A percentile compares a stretch with the other conserved stretches of the same genome.
phyloP scores from a whole-genome alignment of 2,113 vertebrate species.

The Lophius piscatorius region DNA sequence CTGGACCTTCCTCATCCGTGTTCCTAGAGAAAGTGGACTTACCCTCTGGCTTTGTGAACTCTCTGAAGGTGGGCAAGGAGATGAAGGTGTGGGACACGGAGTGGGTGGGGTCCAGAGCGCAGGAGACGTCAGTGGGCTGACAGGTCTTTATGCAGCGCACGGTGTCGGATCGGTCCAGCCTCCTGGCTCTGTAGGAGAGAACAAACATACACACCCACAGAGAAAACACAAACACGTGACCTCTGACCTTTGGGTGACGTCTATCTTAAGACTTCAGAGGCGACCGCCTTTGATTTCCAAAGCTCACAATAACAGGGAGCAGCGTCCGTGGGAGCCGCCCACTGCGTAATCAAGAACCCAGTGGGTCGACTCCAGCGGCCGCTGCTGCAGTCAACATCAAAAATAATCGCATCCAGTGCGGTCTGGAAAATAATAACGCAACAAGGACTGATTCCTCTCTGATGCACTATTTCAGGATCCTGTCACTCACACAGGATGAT shows the following conservation, averaged over 20 bases:
- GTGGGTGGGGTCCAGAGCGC: conserved; percentile 86
- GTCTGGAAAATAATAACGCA: conserved; percentile 66
- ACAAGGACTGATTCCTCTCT: conserved; percentile 64
- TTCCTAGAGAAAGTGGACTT: conserved; percentile 44
- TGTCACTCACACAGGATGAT: conserved; percentile 76
- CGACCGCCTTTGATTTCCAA: conserved; percentile 27
- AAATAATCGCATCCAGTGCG: conserved; percentile 63
- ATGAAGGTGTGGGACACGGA: conserved; percentile 93
- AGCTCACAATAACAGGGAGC: conserved; percentile 59
- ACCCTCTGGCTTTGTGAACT: conserved; percentile 92
- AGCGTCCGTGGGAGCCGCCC: conserved; percentile 39
- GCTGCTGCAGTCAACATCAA: conserved; percentile 57
- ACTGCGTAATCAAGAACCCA: conserved; percentile 50
- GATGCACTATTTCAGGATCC: conserved; percentile 60
- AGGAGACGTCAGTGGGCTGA: conserved; percentile 83
- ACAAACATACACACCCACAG: conserved; percentile 30
- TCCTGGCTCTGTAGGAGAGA: conserved; percentile 66
- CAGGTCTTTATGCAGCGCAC: conserved; percentile 93
- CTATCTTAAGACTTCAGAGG: conserved; percentile 32
- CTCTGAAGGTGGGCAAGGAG: conserved; percentile 93
- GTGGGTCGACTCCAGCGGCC: conserved; percentile 51
- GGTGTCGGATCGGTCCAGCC: conserved; percentile 85
- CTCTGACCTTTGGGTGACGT: conserved; percentile 49
- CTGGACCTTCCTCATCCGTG: too few relatives aligned
- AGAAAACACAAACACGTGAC: conserved; percentile 3